Base-by-base conservation (phyloP, 2,113 vertebrate species). In the Seriola rivoliana region DNA sequence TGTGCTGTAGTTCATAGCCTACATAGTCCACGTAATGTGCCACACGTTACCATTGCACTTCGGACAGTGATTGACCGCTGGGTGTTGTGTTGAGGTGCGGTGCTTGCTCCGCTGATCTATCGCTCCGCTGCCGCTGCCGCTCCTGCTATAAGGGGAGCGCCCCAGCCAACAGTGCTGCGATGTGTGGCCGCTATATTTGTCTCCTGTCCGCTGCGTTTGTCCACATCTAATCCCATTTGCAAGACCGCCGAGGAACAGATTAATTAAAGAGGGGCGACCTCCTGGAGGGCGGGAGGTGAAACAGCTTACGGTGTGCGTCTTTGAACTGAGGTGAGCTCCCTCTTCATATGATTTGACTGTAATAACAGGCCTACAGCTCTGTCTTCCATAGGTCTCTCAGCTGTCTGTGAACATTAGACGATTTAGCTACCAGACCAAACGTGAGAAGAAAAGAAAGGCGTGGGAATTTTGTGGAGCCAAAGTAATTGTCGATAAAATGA, bases 281-380 rank as follows among this genome's bases (percentile, higher is more conserved):
- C 73, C 29, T 8, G 32, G 72, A 58, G 58, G 81, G 19, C 48
- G 17, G 81, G 59, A 59, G 71, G 77, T 38, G 74, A 76, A 70
- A 12, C 57, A 10, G 25, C n/a, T 5, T 32, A 29, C 19, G 32
- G 57, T 25, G 46, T 36, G 75, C 63, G 80, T 75, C 77, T 89
- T 74, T 82, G 54, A 34, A 60, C 58, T 75, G 80, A 89, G 91
- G 91, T 92, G 78, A 91, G 88, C 36, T 25, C 62, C 42, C 3
- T 14, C 9, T 55, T 85, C 48, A 19, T 54, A 13, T 72, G 63
- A 57, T 75, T 57, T 68, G 19, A 17, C 0, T 19, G 29, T 55
- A 46, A 25, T 71, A 66, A 79, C 10, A 46, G 77, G 87, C 82
- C 86, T 57, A 0, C 34, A 1, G 0, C 4, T 29, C 16, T 57